Evolutionary conservation across 1,140 invertebrate genomes (phyloP).

Genomic region (Drosophila santomea): DNA sequence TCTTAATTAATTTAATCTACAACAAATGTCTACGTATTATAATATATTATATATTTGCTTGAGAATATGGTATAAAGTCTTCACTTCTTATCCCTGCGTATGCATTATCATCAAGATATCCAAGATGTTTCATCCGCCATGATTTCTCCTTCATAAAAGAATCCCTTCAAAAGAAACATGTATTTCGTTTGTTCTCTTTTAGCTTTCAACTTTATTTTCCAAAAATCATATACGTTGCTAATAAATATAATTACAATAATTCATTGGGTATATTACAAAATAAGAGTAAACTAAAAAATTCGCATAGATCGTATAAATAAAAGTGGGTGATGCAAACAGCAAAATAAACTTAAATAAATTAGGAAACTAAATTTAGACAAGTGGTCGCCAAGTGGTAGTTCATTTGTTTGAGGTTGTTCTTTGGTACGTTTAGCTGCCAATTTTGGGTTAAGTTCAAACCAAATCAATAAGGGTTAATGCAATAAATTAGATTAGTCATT

Average conservation of each 20-base stretch:
- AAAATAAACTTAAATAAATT: conserved; percentile 21
- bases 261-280: conserved; percentile 49
- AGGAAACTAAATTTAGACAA: conserved; percentile 65
- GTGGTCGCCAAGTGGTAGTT: conserved; percentile 42
- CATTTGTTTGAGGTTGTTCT: conserved; percentile 56
- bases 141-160: no score
- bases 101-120: no score
- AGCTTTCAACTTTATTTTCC: conserved; percentile 74
- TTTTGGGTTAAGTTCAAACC: conserved; percentile 67
- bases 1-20: not conserved
- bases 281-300: conserved; percentile 51
- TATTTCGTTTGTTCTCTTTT: conserved; percentile 26
- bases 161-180: not conserved
- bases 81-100: no score
- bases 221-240: conserved; percentile 43
- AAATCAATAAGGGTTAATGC: conserved; percentile 47
- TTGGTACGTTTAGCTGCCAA: conserved; percentile 84
- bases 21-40: no score
- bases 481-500: conserved; percentile 56
- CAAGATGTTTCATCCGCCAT: no score
- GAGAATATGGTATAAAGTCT: no score
- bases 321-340: conserved; percentile 5
- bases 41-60: no score
- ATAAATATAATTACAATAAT: conserved; percentile 50
- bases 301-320: conserved; percentile 34